Percentiles rank a stretch among this genome's conserved stretches.
phyloP scores from a whole-genome alignment of 2,797 vertebrate genomes.

The Cheirogaleus major region DNA sequence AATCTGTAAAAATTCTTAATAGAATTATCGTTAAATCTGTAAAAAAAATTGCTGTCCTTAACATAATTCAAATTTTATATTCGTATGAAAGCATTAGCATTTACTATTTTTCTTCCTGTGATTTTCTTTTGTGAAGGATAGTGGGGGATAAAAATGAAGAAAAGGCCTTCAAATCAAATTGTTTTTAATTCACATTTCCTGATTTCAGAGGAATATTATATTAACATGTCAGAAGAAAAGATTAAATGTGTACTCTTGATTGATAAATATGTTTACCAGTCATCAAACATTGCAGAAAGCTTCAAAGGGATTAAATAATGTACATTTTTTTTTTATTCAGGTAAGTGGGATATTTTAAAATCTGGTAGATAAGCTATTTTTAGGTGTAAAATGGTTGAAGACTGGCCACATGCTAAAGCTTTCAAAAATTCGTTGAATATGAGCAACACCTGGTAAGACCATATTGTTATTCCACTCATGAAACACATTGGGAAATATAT shows the following conservation, averaged over 20 bases:
- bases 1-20: background rate
- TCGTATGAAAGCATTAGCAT: background rate
- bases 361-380: background rate
- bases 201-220: constrained; percentile 3
- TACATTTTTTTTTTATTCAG: background rate
- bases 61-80: background rate
- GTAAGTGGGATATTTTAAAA: background rate
- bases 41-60: background rate
- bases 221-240: background rate
- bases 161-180: background rate
- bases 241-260: background rate
- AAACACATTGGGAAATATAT: background rate
- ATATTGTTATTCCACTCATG: background rate
- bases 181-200: background rate
- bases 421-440: background rate
- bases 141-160: background rate
- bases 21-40: background rate
- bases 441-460: background rate
- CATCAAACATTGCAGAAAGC: background rate
- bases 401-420: background rate
- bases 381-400: background rate
- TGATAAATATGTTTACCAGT: background rate
- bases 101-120: background rate
- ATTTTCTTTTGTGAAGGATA: background rate
- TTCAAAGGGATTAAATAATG: background rate